Base-by-base conservation (phyloP, 2,797 vertebrate genomes). In the Luscinia megarhynchos region DNA sequence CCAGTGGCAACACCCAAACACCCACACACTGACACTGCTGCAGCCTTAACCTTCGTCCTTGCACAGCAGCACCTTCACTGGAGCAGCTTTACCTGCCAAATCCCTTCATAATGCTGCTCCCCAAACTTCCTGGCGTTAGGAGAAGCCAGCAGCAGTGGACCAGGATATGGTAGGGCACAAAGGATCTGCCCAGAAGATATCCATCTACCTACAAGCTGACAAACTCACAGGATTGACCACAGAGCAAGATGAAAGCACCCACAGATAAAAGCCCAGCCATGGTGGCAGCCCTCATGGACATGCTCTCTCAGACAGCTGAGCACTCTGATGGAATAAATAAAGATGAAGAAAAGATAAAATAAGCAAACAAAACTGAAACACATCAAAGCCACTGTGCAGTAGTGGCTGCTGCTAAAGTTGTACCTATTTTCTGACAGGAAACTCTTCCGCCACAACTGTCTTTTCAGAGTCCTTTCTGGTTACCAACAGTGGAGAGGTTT, bases 391-490 rank as follows among this genome's bases (percentile, higher is more conserved):
- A 40, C 20, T 5, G 59, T 69, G 21, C 59, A n/a, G 29, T 32
- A 50, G 40, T 38, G 43, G 38, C 63, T 92, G 21, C 59, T 78
- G 67, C 36, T 79, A 66, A 89, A 87, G 27, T 29, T 24, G 45
- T 69, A 87, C 83, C 73, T 90, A 43, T 94, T 92, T 95, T 91
- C 34, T 94, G 87, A 58, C 89, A 94, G 94, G 92, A 96, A 93
- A 45, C 67, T 76, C 74, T 95, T 95, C 93, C 24, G 12, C 43
- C 51, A 76, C 51, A 67, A 84, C 18, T 55, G 63, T 34, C 38
- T 68, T 68, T 89, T 95, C 40, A 81, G 72, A 61, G 62, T 10
- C 13, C 4, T 64, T 96, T 91, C 64, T 94, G 67, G n/a, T 93
- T 89, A 79, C 41, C 57, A 90, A 13, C 10, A 51, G n/a, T 64